Evolutionary conservation across 2,888 invertebrate genomes (phyloP), one percentile per base, ranked within the genome.

Genomic region (Schrankia costaestrigalis): DNA sequence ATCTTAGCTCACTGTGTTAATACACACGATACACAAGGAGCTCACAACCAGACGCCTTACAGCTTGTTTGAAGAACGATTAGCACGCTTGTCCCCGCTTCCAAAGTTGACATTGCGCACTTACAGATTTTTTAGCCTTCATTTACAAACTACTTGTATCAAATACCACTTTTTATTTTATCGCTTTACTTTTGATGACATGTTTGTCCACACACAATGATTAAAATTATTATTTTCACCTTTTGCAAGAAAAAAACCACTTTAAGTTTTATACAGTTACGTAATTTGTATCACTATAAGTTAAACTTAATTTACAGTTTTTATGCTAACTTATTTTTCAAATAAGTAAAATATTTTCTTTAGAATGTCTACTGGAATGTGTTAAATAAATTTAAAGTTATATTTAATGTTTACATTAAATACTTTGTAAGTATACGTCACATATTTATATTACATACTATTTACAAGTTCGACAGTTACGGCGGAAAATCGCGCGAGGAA

Each of bases 101-200:
- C 71, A 75, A 77, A 79, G 80, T 81, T 78, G 78, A 82, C 84
- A 85, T 83, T 81, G 76, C 80, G 71, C 80, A 80, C 81, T 79
- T 75, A 77, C 72, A 56, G 76, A 78, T 77, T 80, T 76, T 77
- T 72, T 71, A 80, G 79, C 80, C 78, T 83, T 80, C 63, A 61
- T 60, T 57, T 70, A 69, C 54, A 71, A 78, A 80, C 76, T 71
- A 72, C 61, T 77, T 71, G 36, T 51, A 71, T 63, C 71, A 74
- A 78, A 74, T 69, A 48, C 52, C 44, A 64, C 70, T 68, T 65
- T 64, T 56, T 58, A 63, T 57, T 65, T 67, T 64, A 62, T 59
- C 57, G 64, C 63, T 63, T 48, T 54, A 65, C 63, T 62, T 48
- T 54, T 41, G 60, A 56, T 59, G 46, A 46, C 50, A 61, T 62